Evolutionary conservation across 1,140 invertebrate genomes (phyloP).

Genomic region (Psilanteris sp.): DNA sequence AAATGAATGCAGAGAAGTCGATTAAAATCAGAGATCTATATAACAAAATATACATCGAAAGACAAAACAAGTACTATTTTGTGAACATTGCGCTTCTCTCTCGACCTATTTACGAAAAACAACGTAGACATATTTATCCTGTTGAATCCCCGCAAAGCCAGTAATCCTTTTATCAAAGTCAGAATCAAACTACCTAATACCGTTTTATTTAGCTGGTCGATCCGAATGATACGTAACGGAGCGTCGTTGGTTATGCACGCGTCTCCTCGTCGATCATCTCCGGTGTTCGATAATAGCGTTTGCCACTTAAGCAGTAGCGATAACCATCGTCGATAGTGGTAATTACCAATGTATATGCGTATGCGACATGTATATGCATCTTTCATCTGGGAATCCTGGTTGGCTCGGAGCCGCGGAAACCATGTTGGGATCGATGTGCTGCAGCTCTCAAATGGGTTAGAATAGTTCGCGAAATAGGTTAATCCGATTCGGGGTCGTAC

Average conservation of each 20-base stretch:
- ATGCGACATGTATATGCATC: conserved; percentile 55
- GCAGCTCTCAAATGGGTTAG: conserved; percentile 54
- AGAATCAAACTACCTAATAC: conserved; percentile 22
- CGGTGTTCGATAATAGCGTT: conserved; percentile 63
- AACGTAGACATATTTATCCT: too few relatives aligned
- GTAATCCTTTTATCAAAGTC: conserved; percentile 12
- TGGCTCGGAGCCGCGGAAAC: conserved; percentile 56
- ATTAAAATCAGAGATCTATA: too few relatives aligned
- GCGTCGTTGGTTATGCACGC: conserved; percentile 7
- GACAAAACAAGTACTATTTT: too few relatives aligned
- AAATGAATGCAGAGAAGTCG: too few relatives aligned
- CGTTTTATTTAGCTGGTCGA: conserved; percentile 16
- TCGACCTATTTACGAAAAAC: too few relatives aligned
- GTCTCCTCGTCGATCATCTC: conserved; percentile 56
- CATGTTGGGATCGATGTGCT: conserved; percentile 56
- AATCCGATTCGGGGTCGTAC: conserved; percentile 66
- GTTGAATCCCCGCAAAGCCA: conserved; percentile 1
- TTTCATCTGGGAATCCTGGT: conserved; percentile 51
- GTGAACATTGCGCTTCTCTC: too few relatives aligned
- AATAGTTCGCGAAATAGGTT: conserved; percentile 66
- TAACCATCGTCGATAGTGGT: conserved; percentile 61
- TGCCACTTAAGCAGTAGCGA: conserved; percentile 61
- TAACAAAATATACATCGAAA: too few relatives aligned
- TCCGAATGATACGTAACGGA: conserved; percentile 14
- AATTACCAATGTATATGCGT: conserved; percentile 63